Evolutionary conservation across 2,113 vertebrate species (phyloP).

Genomic region (Oreocharis arfaki): DNA sequence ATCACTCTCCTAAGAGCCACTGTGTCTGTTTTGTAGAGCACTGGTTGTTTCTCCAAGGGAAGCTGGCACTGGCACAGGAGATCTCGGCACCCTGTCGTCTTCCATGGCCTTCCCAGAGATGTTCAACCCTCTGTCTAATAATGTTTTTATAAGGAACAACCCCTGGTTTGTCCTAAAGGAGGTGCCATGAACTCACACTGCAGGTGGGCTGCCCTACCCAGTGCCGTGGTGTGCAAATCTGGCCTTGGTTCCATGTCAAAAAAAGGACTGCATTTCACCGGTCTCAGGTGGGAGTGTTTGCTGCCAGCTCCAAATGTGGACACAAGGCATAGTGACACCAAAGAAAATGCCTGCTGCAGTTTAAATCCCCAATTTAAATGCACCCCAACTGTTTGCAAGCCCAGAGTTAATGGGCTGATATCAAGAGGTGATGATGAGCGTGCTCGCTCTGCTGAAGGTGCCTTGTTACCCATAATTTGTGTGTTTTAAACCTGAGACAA

Average conservation of each 20-base stretch:
- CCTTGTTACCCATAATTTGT: not conserved
- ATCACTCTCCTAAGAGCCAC: not conserved
- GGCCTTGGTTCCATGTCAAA: not conserved
- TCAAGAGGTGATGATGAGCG: not conserved
- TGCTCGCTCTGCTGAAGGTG: not conserved
- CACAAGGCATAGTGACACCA: not conserved
- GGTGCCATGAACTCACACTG: not conserved
- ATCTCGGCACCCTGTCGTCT: not conserved
- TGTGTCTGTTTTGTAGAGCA: not conserved
- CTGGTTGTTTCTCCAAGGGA: not conserved
- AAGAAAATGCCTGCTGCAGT: not conserved
- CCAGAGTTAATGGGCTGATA: not conserved
- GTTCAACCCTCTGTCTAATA: not conserved
- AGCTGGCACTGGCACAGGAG: not conserved
- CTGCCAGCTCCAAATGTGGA: not conserved
- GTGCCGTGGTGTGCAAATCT: not conserved
- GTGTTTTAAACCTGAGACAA: not conserved
- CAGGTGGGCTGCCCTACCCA: not conserved
- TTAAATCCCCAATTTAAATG: not conserved
- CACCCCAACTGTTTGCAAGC: not conserved
- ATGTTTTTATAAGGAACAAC: not conserved
- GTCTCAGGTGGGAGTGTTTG: not conserved
- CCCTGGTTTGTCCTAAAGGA: not conserved
- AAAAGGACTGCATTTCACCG: not conserved
- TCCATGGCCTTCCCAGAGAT: not conserved